Conservation (phyloP, 30 jellyfish, hydroid and myxozoan species). For the Pelagia noctiluca region DNA sequence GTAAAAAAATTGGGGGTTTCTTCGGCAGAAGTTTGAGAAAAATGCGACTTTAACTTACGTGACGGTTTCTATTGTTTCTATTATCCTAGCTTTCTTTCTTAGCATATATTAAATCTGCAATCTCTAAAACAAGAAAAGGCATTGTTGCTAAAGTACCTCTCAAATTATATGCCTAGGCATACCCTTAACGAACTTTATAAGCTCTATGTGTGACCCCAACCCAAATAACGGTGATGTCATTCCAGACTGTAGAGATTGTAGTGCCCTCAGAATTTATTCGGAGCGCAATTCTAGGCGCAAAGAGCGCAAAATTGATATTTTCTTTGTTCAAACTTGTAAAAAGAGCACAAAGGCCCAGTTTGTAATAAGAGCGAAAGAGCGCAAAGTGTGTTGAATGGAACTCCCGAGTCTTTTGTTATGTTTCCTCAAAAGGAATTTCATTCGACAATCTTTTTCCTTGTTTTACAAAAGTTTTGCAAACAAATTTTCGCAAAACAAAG, state of each 20-base stretch:
- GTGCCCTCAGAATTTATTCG: too few relatives aligned
- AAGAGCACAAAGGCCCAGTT: conserved; percentile 1
- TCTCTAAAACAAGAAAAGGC: too few relatives aligned
- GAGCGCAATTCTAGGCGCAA: not conserved
- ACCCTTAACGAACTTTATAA: too few relatives aligned
- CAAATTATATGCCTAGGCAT: too few relatives aligned
- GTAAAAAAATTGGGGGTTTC: too few relatives aligned
- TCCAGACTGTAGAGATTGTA: not conserved
- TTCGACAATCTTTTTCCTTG: not conserved
- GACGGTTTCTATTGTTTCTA: too few relatives aligned
- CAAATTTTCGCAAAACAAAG: not conserved
- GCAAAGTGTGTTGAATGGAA: not conserved
- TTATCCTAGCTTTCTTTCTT: too few relatives aligned
- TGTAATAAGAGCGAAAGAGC: conserved; percentile 2
- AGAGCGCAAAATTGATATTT: conserved; percentile 2
- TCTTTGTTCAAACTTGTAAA: not conserved
- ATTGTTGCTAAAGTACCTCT: too few relatives aligned
- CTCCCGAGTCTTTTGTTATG: conserved; percentile 1
- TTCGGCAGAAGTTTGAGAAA: too few relatives aligned
- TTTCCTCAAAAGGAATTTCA: not conserved
- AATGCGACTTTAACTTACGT: too few relatives aligned
- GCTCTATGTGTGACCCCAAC: too few relatives aligned
- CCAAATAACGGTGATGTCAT: not conserved
- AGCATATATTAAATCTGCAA: too few relatives aligned
- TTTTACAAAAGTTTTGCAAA: not conserved